Conservation (phyloP, 2,113 vertebrate species). For the Suncus etruscus region DNA sequence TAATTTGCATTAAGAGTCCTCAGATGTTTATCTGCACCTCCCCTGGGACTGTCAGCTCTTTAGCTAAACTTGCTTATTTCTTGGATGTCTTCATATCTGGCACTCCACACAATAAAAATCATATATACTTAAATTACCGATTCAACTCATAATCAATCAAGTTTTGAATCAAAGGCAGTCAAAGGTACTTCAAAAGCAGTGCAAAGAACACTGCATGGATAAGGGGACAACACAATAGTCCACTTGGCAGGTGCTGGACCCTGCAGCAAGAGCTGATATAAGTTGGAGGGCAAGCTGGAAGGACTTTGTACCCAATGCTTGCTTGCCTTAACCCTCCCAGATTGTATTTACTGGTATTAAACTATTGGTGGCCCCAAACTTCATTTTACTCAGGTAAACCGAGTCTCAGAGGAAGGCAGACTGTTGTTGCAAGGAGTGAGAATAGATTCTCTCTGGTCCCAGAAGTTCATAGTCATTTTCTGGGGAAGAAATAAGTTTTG, state of each 20-base stretch:
- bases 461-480: slow-evolving; percentile 83
- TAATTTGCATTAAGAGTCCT: too few relatives aligned
- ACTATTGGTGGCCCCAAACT: not conserved
- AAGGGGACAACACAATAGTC: too few relatives aligned
- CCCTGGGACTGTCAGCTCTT: too few relatives aligned
- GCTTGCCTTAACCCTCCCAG: not conserved
- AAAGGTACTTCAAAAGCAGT: not conserved
- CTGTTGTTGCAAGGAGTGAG: not conserved
- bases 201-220: not conserved
- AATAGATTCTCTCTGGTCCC: not conserved
- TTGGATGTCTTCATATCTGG: too few relatives aligned
- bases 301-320: not conserved
- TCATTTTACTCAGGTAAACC: not conserved
- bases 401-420: not conserved
- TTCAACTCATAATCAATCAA: not conserved
- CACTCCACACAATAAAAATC: not conserved
- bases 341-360: slow-evolving; percentile 13
- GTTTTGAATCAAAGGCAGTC: not conserved
- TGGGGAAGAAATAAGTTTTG: fast-evolving
- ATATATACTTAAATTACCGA: not conserved
- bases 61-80: too few relatives aligned
- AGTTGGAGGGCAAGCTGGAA: not conserved
- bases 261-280: not conserved
- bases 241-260: not conserved
- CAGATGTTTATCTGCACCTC: too few relatives aligned